Percentiles rank a stretch among this genome's conserved stretches.
Evolutionary conservation across 2,888 invertebrate genomes (phyloP).

Genomic region (Latrodectus elegans): DNA sequence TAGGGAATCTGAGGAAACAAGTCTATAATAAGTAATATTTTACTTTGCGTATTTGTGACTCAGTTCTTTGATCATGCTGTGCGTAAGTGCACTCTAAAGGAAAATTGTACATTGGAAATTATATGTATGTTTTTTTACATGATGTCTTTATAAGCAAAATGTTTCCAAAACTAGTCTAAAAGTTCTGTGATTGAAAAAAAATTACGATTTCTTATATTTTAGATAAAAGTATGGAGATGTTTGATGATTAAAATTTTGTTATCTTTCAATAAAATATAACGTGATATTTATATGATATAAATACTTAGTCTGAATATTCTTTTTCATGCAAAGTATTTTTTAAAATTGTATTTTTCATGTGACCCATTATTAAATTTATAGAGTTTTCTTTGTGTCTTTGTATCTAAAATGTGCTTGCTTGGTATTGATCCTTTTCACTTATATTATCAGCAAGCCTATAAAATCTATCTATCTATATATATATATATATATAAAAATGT

Average conservation of each 20-base stretch:
- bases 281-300: background rate
- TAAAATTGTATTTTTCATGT: background rate
- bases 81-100: slow-evolving; percentile 66
- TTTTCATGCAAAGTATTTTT: background rate
- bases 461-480: no score
- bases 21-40: slow-evolving; percentile 28
- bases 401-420: background rate
- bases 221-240: background rate
- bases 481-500: no score
- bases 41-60: slow-evolving; percentile 14
- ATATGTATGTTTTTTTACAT: slow-evolving; percentile 37
- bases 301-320: background rate
- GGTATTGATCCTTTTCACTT: background rate
- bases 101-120: slow-evolving; percentile 14
- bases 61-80: slow-evolving; percentile 49
- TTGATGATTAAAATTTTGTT: background rate
- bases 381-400: background rate
- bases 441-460: background rate
- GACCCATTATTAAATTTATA: background rate
- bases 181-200: slow-evolving; percentile 67
- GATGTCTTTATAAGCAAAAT: slow-evolving; percentile 64
- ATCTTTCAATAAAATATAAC: background rate
- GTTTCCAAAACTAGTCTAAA: slow-evolving; percentile 68
- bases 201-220: background rate
- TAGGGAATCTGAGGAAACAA: slow-evolving; percentile 24